phyloP scores from a whole-genome alignment of 2,113 vertebrate species.

The Accipiter cooperii region DNA sequence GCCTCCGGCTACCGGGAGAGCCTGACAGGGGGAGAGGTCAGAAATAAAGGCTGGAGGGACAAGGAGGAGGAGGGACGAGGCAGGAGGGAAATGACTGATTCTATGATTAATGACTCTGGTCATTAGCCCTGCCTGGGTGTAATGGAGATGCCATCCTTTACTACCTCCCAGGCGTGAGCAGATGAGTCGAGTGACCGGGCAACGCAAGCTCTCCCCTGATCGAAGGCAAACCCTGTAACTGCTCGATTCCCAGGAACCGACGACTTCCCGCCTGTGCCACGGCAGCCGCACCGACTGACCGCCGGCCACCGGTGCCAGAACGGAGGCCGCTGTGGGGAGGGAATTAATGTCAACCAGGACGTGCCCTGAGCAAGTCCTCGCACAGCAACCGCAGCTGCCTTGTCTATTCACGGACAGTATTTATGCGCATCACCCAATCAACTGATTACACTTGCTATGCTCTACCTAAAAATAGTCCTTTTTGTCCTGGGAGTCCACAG shows the following conservation, averaged over 20 bases:
- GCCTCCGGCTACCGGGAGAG: neutral
- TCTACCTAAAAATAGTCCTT: neutral
- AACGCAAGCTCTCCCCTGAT: neutral
- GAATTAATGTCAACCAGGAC: neutral
- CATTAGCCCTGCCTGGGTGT: neutral
- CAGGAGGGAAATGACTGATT: neutral
- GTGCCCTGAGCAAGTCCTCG: too few relatives aligned
- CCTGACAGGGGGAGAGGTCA: rapidly evolving
- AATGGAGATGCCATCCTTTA: neutral
- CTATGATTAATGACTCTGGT: neutral
- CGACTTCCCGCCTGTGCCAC: neutral
- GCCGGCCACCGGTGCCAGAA: neutral
- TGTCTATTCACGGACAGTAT: neutral
- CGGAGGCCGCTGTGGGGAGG: rapidly evolving
- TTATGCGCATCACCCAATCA: neutral
- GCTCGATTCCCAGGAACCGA: rapidly evolving
- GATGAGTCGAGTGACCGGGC: rapidly evolving
- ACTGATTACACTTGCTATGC: neutral
- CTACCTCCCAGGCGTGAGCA: rapidly evolving
- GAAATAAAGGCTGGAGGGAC: neutral
- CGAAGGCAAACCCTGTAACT: rapidly evolving
- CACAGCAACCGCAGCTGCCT: neutral
- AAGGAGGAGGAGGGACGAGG: neutral
- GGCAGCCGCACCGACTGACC: rapidly evolving
- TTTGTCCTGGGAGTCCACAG: neutral